Percentiles rank a stretch among this genome's conserved stretches.
phyloP scores from a whole-genome alignment of 2,888 invertebrate species.

The Erebia epiphron region DNA sequence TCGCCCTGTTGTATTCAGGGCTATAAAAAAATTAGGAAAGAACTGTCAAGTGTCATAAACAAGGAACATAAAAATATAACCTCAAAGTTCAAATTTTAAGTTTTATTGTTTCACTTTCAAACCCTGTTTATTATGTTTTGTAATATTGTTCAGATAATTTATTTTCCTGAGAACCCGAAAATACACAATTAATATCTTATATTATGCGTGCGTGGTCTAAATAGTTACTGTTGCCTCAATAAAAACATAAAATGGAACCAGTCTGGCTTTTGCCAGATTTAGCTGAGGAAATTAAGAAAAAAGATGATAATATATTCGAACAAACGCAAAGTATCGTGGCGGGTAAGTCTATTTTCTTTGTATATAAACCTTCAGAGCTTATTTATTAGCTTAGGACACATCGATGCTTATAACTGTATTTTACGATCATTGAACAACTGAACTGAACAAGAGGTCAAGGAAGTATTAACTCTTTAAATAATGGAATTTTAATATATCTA shows the following conservation, averaged over 20 bases:
- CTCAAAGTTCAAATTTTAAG: constrained; percentile 4
- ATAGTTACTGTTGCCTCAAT: background rate
- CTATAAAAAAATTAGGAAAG: no score
- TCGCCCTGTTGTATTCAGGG: no score
- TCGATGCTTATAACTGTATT: no score
- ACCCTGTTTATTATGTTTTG: no score
- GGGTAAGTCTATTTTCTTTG: constrained; percentile 56
- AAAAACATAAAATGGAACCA: constrained; percentile 55
- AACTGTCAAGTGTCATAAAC: background rate
- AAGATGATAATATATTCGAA: constrained; percentile 60
- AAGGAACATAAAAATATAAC: background rate
- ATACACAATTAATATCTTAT: background rate
- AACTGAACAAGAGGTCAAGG: no score
- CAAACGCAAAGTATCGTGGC: constrained; percentile 70
- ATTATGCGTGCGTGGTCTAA: background rate
- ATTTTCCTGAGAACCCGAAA: no score
- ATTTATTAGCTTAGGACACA: no score
- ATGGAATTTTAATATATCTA: no score
- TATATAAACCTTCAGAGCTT: no score
- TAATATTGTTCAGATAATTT: background rate
- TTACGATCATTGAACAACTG: no score
- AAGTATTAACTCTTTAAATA: no score
- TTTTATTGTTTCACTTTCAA: no score
- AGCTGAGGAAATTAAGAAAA: constrained; percentile 69
- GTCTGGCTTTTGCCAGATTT: constrained; percentile 66